phyloP scores from a whole-genome alignment of 2,797 vertebrate genomes.

The Oreonectes daqikongensis region DNA sequence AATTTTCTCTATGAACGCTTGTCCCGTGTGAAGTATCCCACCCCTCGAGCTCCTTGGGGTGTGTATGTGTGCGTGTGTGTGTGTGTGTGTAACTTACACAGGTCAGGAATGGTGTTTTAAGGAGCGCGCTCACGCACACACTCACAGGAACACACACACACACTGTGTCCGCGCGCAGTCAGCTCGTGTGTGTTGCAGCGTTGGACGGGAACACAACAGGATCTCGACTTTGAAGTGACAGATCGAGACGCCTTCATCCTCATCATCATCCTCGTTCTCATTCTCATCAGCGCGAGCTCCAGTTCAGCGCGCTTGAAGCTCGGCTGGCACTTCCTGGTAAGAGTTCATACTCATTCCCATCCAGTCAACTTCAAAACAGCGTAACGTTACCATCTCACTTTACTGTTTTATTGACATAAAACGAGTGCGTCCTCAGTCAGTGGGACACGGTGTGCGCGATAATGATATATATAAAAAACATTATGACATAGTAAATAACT shows the following conservation, averaged over 20 bases:
- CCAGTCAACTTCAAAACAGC: conserved; percentile 11
- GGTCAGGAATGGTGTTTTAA: conserved; percentile 66
- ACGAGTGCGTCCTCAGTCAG: background rate
- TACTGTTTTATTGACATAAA: background rate
- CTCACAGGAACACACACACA: background rate
- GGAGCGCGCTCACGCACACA: conserved; percentile 21
- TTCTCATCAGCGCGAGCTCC: conserved; percentile 23
- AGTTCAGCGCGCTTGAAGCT: conserved; percentile 52
- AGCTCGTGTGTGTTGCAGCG: conserved; percentile 63
- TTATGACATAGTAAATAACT: too few species aligned
- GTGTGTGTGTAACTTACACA: conserved; percentile 60
- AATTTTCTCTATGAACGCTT: background rate
- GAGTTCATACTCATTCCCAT: conserved; percentile 51
- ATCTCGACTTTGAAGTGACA: conserved; percentile 38
- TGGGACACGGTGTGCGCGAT: too few species aligned
- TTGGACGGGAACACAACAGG: conserved; percentile 17
- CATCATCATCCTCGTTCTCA: background rate
- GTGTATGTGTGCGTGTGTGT: conserved; percentile 73
- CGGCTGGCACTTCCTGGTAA: conserved; percentile 82
- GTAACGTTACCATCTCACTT: conserved; percentile 21
- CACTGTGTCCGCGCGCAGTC: conserved; percentile 37
- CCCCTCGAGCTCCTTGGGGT: conserved; percentile 74
- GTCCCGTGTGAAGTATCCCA: conserved; percentile 49
- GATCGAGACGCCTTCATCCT: background rate
- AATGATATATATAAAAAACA: background rate